phyloP scores from a whole-genome alignment of 2,113 vertebrate genomes.

The Caranx ignobilis region DNA sequence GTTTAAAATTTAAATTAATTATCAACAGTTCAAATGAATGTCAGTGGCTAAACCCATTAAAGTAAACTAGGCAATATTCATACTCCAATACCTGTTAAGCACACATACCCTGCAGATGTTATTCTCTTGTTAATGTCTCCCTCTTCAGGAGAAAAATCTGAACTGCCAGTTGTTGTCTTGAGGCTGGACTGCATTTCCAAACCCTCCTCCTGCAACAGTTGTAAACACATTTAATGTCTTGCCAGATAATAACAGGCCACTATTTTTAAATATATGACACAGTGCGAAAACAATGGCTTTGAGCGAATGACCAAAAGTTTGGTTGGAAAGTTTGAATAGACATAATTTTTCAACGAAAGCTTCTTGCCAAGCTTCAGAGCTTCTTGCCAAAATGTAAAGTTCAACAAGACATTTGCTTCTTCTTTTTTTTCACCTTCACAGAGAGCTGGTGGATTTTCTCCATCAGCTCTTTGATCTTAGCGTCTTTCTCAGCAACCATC shows the following conservation, averaged over 20 bases:
- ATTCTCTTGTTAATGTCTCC: slow-evolving; percentile 69
- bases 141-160: slow-evolving; percentile 63
- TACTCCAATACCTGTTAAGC: neutral
- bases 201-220: slow-evolving; percentile 59
- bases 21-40: neutral
- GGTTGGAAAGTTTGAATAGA: neutral
- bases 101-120: slow-evolving; percentile 77
- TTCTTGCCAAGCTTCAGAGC: too few species aligned
- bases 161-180: slow-evolving; percentile 45
- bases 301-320: neutral
- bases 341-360: neutral
- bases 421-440: slow-evolving; percentile 76
- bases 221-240: neutral
- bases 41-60: neutral
- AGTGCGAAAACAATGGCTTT: neutral
- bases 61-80: neutral
- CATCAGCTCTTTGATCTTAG: slow-evolving; percentile 86
- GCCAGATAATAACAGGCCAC: neutral
- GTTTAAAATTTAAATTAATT: neutral
- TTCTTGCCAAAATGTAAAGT: neutral
- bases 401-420: too few species aligned
- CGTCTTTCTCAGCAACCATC: slow-evolving; percentile 85
- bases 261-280: neutral
- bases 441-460: slow-evolving; percentile 78
- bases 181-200: slow-evolving; percentile 7